phyloP scores from a whole-genome alignment of 2,797 vertebrate genomes.

The Xenentodon cancila region DNA sequence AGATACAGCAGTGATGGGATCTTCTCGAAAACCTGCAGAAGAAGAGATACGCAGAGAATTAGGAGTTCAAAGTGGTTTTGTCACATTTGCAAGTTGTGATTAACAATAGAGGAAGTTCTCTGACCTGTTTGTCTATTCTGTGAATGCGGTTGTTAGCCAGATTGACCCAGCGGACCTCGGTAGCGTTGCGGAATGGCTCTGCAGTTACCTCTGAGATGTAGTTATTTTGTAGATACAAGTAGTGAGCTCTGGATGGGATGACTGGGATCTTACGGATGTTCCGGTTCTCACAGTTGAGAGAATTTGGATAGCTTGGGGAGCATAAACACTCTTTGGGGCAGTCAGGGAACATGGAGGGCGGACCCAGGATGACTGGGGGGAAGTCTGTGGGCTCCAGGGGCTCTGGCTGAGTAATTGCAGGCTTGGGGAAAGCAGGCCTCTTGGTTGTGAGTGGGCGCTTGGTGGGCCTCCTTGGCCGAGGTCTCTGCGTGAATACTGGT shows the following conservation, averaged over 20 bases:
- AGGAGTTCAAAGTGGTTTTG: not conserved
- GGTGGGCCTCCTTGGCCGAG: slow-evolving; percentile 70
- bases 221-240: slow-evolving; percentile 98
- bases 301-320: slow-evolving; percentile 87
- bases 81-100: not conserved
- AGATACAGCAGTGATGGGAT: slow-evolving; percentile 89
- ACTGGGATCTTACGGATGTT: slow-evolving; percentile 91
- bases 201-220: slow-evolving; percentile 91
- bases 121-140: slow-evolving; percentile 86
- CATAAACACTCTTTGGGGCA: slow-evolving; percentile 93
- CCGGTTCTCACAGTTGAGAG: slow-evolving; percentile 96
- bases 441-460: slow-evolving; percentile 62
- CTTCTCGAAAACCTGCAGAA: slow-evolving; percentile 86
- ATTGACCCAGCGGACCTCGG: slow-evolving; percentile 91
- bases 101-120: not conserved
- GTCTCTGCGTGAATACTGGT: slow-evolving; percentile 81
- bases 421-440: slow-evolving; percentile 63
- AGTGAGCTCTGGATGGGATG: slow-evolving; percentile 90
- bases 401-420: slow-evolving; percentile 63
- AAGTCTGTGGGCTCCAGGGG: slow-evolving; percentile 92
- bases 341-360: slow-evolving; percentile 87
- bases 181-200: slow-evolving; percentile 91
- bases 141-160: slow-evolving; percentile 95
- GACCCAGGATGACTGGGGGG: slow-evolving; percentile 90
- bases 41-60: not conserved